Conservation (phyloP, 1,140 invertebrate genomes). For the Aphaenogaster rudis region DNA sequence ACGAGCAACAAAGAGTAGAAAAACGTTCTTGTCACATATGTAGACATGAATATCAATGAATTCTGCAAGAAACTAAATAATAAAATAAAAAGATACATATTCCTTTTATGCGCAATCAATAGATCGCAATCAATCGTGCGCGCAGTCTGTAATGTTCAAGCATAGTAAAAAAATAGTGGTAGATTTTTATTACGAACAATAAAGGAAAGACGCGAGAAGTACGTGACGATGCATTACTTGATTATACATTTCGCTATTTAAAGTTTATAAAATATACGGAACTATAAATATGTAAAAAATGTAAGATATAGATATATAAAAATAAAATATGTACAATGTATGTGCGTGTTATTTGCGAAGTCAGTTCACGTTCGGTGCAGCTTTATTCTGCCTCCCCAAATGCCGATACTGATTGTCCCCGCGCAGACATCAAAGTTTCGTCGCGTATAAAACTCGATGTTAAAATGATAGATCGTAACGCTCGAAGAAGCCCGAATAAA, state of each 20-base stretch:
- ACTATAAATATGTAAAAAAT: not conserved
- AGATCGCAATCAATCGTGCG: not conserved
- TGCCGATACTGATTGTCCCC: conserved; percentile 31
- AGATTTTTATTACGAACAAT: not conserved
- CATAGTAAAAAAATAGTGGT: not conserved
- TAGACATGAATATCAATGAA: conserved; percentile 9
- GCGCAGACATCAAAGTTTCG: conserved; percentile 19
- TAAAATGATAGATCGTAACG: conserved; percentile 60
- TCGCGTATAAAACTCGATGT: conserved; percentile 49
- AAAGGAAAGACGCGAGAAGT: not conserved
- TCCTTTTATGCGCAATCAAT: not conserved
- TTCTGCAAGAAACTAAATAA: not conserved
- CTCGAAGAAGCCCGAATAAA: conserved; percentile 41
- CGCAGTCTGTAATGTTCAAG: conserved; percentile 2
- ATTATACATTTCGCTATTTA: not conserved
- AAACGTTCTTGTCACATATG: conserved; percentile 22
- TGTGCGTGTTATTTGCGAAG: not conserved
- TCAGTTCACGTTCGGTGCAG: no score
- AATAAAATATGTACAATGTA: not conserved
- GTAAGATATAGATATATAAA: not conserved
- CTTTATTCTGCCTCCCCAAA: conserved; percentile 15
- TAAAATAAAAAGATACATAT: not conserved
- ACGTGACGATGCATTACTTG: not conserved
- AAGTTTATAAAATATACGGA: not conserved
- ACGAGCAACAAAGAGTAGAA: not conserved